phyloP scores from a whole-genome alignment of 2,888 invertebrate species.

The Metallyticus violacea region DNA sequence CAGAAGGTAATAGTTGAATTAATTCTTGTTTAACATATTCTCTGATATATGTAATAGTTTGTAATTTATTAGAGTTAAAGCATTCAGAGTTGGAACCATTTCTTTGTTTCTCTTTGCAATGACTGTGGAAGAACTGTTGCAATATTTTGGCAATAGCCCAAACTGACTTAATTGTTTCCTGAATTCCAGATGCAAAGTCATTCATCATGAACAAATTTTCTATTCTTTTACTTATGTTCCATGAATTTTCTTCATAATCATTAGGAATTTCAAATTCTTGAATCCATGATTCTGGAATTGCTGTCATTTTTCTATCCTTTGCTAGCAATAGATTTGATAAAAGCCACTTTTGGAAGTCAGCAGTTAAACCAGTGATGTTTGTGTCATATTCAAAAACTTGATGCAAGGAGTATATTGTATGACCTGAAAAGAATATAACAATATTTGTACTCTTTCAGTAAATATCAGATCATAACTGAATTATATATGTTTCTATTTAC shows the following conservation, averaged over 20 bases:
- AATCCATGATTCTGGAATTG: constrained; percentile 13
- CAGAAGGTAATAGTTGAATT: background rate
- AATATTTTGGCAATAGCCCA: constrained; percentile 14
- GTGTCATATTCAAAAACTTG: background rate
- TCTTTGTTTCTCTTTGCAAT: background rate
- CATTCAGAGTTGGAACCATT: background rate
- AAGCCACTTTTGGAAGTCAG: constrained; percentile 9
- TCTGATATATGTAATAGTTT: background rate
- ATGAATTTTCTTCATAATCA: background rate
- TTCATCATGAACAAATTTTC: background rate
- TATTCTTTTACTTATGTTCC: background rate
- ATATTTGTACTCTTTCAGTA: too few relatives aligned
- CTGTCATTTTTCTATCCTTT: background rate
- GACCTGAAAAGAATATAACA: constrained; percentile 21
- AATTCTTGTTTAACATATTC: constrained; percentile 6
- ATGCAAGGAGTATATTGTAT: constrained; percentile 19
- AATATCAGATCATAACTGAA: too few relatives aligned
- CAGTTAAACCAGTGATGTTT: background rate
- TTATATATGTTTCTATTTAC: too few relatives aligned
- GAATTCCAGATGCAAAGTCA: background rate
- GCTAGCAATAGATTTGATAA: background rate
- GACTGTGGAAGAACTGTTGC: background rate
- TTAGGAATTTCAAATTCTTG: constrained; percentile 3
- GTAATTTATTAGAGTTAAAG: background rate
- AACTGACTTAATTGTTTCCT: constrained; percentile 16